These are phyloP conservation scores for Gyrodactylus bullatarudis DNA, from an alignment of 1,140 invertebrate genomes.

Conservation along the genomic window DNA sequence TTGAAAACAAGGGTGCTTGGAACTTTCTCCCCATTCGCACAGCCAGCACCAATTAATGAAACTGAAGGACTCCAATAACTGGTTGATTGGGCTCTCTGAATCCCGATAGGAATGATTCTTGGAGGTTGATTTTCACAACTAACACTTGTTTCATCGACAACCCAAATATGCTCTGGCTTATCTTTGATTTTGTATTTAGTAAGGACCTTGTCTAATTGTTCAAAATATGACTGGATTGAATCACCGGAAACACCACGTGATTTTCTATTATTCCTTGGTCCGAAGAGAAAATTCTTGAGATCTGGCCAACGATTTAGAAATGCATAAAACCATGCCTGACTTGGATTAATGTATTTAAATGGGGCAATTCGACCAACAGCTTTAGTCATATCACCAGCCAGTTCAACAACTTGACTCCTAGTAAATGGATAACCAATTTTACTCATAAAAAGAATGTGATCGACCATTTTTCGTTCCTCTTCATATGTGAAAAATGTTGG, in stretches of 20 bases:
- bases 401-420: constrained; percentile 3
- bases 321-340: constrained; percentile 6
- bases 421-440: constrained; percentile 3
- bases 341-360: constrained; percentile 3
- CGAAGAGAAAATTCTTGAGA: constrained; percentile 1
- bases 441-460: constrained; percentile 6
- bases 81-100: constrained; percentile 4
- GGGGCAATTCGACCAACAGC: constrained; percentile 1
- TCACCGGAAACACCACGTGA: background rate
- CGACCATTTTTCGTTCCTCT: constrained; percentile 6
- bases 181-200: constrained; percentile 4
- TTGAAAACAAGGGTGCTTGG: background rate
- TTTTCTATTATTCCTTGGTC: constrained; percentile 1
- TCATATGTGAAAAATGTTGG: constrained; percentile 6
- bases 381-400: constrained; percentile 6
- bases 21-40: constrained; percentile 4
- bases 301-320: constrained; percentile 6
- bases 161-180: constrained; percentile 4
- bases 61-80: constrained; percentile 4
- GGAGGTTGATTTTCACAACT: background rate
- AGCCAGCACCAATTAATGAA: constrained; percentile 3
- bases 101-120: background rate
- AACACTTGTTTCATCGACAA: constrained; percentile 1
- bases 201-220: constrained; percentile 2
- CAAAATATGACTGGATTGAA: constrained; percentile 2